Conservation (phyloP, 2,888 invertebrate genomes). For the Drosophila planitibia region DNA sequence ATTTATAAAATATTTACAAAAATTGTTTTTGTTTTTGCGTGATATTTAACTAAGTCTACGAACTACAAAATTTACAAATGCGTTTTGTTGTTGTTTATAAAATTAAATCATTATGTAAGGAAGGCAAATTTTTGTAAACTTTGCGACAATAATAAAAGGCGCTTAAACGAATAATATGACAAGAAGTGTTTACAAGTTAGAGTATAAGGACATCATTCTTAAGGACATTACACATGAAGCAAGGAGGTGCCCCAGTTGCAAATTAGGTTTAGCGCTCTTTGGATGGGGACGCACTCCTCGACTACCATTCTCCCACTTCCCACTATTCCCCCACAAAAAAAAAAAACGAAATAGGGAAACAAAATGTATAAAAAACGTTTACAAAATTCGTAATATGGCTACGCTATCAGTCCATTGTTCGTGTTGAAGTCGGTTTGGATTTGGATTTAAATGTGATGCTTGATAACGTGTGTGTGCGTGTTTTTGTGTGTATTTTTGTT, state of each 20-base stretch:
- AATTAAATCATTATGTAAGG: conserved; percentile 28
- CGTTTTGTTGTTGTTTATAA: conserved; percentile 30
- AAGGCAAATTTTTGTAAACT: conserved; percentile 55
- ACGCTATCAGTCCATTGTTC: conserved; percentile 81
- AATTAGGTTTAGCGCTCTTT: conserved; percentile 60
- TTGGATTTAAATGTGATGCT: conserved; percentile 42
- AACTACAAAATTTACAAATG: conserved; percentile 76
- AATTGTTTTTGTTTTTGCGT: conserved; percentile 18
- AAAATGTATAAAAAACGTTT: conserved; percentile 58
- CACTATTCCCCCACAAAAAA: conserved; percentile 9
- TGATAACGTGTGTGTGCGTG: conserved; percentile 18
- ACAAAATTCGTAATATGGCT: conserved; percentile 81
- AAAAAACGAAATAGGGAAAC: conserved; percentile 38
- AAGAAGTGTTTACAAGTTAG: conserved; percentile 47
- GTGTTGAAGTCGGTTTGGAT: conserved; percentile 74
- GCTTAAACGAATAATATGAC: conserved; percentile 46
- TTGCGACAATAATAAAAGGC: conserved; percentile 45
- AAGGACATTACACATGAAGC: conserved; percentile 54
- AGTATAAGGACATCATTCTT: conserved; percentile 61
- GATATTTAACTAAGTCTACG: conserved; percentile 71
- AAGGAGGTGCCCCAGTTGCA: conserved; percentile 53
- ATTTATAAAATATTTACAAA: conserved; percentile 78
- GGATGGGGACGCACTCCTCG: conserved; percentile 42
- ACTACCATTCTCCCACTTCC: background rate
- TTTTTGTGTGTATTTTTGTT: background rate